Conservation (phyloP, 2,888 invertebrate species). For the Dione juno region DNA sequence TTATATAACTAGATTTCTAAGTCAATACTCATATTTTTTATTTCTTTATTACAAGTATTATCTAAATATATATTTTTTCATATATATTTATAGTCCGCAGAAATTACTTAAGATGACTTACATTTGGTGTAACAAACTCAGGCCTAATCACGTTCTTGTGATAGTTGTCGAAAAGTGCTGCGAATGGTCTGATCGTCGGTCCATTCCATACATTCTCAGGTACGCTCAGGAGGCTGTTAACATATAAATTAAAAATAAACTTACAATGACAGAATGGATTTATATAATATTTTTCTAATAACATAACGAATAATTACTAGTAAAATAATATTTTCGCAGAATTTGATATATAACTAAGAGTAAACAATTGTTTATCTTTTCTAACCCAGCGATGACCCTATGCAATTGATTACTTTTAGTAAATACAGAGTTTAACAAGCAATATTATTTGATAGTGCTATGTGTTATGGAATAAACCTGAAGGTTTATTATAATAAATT, state of each 20-base stretch:
- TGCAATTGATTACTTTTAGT: conserved; percentile 14
- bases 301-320: background rate
- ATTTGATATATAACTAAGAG: conserved; percentile 1
- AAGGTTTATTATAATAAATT: background rate
- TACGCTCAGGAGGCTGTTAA: conserved; percentile 86
- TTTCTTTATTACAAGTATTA: background rate
- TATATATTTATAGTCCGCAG: background rate
- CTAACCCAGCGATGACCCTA: conserved; percentile 23
- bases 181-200: conserved; percentile 87
- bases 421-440: background rate
- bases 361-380: conserved; percentile 16
- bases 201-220: conserved; percentile 85
- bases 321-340: background rate
- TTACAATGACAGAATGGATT: background rate
- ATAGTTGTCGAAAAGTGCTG: conserved; percentile 90
- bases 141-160: conserved; percentile 86
- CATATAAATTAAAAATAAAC: conserved; percentile 21
- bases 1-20: background rate
- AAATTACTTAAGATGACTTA: conserved; percentile 57
- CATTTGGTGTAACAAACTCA: conserved; percentile 86
- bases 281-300: background rate
- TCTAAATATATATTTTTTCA: background rate
- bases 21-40: background rate
- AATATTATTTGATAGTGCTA: background rate
- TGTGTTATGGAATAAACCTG: background rate